Evolutionary conservation across 2,113 vertebrate species (phyloP), one percentile per base, ranked within the genome.

Genomic region (Prietella phreatophila): DNA sequence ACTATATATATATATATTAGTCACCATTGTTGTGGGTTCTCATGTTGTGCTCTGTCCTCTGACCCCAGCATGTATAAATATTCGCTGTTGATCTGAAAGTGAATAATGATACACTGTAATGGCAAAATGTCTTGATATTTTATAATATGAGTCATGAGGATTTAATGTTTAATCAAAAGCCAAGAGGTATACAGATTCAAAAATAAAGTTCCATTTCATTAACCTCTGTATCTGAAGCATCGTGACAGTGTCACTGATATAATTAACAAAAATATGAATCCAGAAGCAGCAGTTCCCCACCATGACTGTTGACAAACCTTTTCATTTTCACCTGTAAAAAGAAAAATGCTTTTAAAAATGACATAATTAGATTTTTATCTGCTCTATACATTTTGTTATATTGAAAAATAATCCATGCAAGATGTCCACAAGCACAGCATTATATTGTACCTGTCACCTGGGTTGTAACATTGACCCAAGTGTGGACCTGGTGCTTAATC

Each of bases 221-320:
- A 90, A 95, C 95, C 94, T 93, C 84, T 94, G 47, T 91, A 86
- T 55, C 91, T 93, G 5, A 93, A 83, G 90, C 93, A 96, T 10
- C 90, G 93, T 67, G 93, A 91, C 25, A 95, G 87, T 71, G 90
- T 90, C 4, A 93, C 80, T 61, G 88, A 89, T 47, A 95, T 25
- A 14, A 94, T 94, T 87, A 94, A 90, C 20, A 94, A 53, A 88
- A 95, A 93, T 71, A 96, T 94, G 42, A 91, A 92, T 79, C 90
- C 93, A 71, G 94, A 95, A 0, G 93, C 94, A 80, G 92, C 92
- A 0, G 93, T 94, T 88, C 95, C 93, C 95, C 95, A 96, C 93
- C 94, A 93, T 0, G 93, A 95, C 83, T 94, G 91, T 89, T 91
- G 90, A 78, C 71, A 75, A 4, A 88, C 88, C 30, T 73, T 87